Base-by-base conservation (phyloP, 2,888 invertebrate species). In the Beris morrisii region DNA sequence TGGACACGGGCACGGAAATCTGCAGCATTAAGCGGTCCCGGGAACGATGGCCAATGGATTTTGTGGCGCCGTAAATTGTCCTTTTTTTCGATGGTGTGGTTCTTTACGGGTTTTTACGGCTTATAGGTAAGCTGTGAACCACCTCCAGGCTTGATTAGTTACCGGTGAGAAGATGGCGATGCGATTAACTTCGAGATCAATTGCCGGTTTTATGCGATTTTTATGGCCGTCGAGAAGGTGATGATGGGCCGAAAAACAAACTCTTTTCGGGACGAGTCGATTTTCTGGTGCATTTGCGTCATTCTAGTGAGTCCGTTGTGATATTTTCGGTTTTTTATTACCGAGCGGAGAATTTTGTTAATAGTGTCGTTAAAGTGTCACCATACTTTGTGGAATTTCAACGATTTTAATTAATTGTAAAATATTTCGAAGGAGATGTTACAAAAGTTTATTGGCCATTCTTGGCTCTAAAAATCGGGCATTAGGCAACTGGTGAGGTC, bases 121-220 rank as follows among this genome's bases (percentile, higher is more conserved):
- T 50, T 50, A 50, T 5, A 61, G 22, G 61, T 61, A 30, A 13
- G 15, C 50, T 61, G 56, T 56, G 52, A 11, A 52, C 61, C 52
- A 50, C 61, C 61, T 44, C 48, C 22, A 31, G 38, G 32, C 15
- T 13, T 32, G 52, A 61, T 61, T 61, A 61, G 61, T 50, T 52
- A 38, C 61, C 50, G 61, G 50, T 61, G 52, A 31, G 50, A 52
- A 52, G 61, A 61, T 61, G 61, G 50, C 38, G 38, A 38, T 50
- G 15, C 31, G 61, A 61, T 50, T 61, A 61, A 61, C 50, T 61
- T 46, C 5, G 61, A 38, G 61, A 61, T 61, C 61, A 61, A 61
- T 61, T 61, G 61, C 61, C 61, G 52, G 38, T 43, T 61, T 61
- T 61, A 61, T 61, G 61, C 61, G 61, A 61, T 61, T 61, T 61